Evolutionary conservation across 2,797 vertebrate species (phyloP).

Genomic region (Chanos chanos): DNA sequence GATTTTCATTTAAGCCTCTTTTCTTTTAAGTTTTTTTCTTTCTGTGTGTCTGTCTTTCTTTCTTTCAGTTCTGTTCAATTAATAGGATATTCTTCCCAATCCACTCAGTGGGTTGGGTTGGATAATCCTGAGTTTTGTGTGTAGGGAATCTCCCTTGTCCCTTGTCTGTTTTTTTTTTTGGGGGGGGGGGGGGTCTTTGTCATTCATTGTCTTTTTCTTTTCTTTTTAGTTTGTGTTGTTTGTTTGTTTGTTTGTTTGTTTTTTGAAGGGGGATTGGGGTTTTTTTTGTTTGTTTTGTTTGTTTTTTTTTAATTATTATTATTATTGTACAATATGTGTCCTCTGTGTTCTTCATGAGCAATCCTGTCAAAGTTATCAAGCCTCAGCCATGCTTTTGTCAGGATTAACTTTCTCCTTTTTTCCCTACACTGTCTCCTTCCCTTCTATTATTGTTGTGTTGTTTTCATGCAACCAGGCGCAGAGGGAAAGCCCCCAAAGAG

Average conservation of each 20-base stretch:
- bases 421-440: constrained; percentile 52
- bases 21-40: not conserved
- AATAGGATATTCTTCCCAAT: constrained; percentile 8
- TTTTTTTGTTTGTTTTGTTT: too few relatives aligned
- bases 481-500: constrained; percentile 59
- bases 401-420: constrained; percentile 68
- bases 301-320: too few relatives aligned
- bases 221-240: constrained; percentile 37
- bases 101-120: constrained; percentile 6
- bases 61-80: constrained; percentile 14
- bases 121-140: constrained; percentile 13
- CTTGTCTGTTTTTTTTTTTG: constrained; percentile 40
- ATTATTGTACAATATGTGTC: too few relatives aligned
- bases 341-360: too few relatives aligned
- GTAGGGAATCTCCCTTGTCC: constrained; percentile 10
- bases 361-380: constrained; percentile 63
- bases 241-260: constrained; percentile 40
- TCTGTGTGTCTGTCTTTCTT: constrained; percentile 12
- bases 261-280: too few relatives aligned
- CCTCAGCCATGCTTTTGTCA: constrained; percentile 62
- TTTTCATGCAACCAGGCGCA: constrained; percentile 63
- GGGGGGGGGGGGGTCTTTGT: constrained; percentile 35
- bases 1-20: not conserved
- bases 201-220: constrained; percentile 44
- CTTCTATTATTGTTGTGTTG: constrained; percentile 59